Percentiles rank a stretch among this genome's conserved stretches.
Evolutionary conservation across 2,888 invertebrate species (phyloP).

Genomic region (Andrena bicolor): DNA sequence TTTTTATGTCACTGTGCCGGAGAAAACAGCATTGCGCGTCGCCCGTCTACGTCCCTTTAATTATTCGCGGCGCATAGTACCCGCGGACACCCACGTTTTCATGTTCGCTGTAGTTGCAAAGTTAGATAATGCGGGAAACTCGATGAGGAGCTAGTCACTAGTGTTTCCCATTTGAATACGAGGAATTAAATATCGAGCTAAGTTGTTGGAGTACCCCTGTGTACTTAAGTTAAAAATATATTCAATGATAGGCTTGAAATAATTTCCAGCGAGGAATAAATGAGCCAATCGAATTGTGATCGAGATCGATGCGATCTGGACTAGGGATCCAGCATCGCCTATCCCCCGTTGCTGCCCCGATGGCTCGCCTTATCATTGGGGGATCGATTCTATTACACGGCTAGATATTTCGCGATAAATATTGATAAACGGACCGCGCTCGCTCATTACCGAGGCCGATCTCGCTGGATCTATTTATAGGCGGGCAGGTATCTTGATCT

Average conservation of each 20-base stretch:
- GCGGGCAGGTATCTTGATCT: slow-evolving; percentile 58
- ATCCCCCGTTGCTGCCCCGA: slow-evolving; percentile 2
- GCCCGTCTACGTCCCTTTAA: slow-evolving; percentile 7
- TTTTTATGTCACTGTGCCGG: slow-evolving; percentile 32
- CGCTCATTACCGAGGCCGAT: slow-evolving; percentile 49
- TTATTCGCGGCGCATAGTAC: slow-evolving; percentile 1
- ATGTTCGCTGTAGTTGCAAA: neutral
- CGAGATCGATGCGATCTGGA: neutral
- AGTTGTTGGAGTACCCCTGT: neutral
- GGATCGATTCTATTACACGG: slow-evolving; percentile 40
- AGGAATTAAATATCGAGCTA: neutral
- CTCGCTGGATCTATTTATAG: slow-evolving; percentile 56
- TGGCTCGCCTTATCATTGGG: neutral
- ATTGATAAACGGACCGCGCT: slow-evolving; percentile 48
- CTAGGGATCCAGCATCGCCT: neutral
- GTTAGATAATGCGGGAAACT: neutral
- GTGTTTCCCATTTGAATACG: neutral
- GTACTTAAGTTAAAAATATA: no score
- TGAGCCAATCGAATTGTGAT: neutral
- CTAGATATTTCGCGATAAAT: slow-evolving; percentile 51
- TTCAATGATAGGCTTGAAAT: neutral
- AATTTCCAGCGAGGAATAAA: neutral
- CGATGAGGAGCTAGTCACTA: neutral
- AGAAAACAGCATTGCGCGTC: slow-evolving; percentile 6
- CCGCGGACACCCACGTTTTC: neutral